phyloP scores from a whole-genome alignment of 2,797 vertebrate species.

The Peromyscus aztecus region DNA sequence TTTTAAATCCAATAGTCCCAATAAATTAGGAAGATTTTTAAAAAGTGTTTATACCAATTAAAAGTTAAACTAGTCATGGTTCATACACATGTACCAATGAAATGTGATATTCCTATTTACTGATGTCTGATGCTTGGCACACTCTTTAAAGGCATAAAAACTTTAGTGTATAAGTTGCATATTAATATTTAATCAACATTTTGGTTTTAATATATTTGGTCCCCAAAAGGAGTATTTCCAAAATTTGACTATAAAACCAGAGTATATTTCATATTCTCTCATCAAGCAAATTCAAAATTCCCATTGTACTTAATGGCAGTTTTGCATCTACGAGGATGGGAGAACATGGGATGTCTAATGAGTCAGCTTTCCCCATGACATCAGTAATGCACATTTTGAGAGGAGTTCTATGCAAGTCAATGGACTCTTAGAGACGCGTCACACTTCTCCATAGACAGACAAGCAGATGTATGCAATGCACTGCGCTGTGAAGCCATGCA shows the following conservation, averaged over 20 bases:
- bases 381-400: conserved; percentile 80
- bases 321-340: conserved; percentile 81
- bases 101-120: conserved; percentile 80
- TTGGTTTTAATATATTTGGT: conserved; percentile 66
- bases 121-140: conserved; percentile 84
- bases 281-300: conserved; percentile 83
- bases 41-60: conserved; percentile 77
- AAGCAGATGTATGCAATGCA: conserved; percentile 98
- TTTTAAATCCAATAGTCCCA: conserved; percentile 80
- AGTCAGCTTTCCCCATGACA: conserved; percentile 83
- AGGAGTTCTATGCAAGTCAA: conserved; percentile 76
- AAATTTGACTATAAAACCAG: conserved; percentile 73
- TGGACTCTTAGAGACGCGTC: conserved; percentile 80
- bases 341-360: conserved; percentile 77
- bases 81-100: conserved; percentile 74
- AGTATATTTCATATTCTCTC: conserved; percentile 80
- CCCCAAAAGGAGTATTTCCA: conserved; percentile 71
- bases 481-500: conserved; percentile 96
- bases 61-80: conserved; percentile 74
- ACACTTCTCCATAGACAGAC: conserved; percentile 90
- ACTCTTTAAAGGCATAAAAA: conserved; percentile 77
- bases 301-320: conserved; percentile 82
- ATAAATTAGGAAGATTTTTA: conserved; percentile 73
- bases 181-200: conserved; percentile 64
- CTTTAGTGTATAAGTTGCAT: conserved; percentile 64